phyloP scores from a whole-genome alignment of 92 coral and sea anemone species.

The Epizoanthus stellaris region DNA sequence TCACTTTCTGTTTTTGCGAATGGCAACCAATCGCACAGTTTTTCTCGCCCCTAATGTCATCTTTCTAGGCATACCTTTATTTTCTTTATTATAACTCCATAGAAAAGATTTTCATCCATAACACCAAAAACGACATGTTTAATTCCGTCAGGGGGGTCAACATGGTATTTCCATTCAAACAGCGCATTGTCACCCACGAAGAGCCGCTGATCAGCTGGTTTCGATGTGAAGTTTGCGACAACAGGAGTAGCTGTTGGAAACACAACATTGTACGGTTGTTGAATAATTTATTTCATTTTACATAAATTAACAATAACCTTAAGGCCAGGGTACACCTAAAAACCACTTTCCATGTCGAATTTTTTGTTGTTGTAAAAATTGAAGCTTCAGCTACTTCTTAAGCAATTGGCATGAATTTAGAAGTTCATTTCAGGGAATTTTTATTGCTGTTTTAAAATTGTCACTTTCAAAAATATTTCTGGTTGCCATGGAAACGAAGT shows the following conservation, averaged over 20 bases:
- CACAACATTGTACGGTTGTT: not conserved
- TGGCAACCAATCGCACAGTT: too few relatives aligned
- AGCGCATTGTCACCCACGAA: constrained; percentile 42
- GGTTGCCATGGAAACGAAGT: constrained; percentile 28
- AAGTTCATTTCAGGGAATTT: too few relatives aligned
- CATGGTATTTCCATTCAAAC: constrained; percentile 31
- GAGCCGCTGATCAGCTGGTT: constrained; percentile 16
- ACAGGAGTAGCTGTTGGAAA: constrained; percentile 26
- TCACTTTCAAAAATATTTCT: not conserved
- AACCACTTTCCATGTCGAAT: too few relatives aligned
- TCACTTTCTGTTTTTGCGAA: too few relatives aligned
- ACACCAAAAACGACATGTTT: constrained; percentile 25
- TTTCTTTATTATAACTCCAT: constrained; percentile 21
- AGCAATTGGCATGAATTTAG: too few relatives aligned
- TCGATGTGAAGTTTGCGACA: constrained; percentile 17
- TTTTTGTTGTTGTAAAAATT: too few relatives aligned
- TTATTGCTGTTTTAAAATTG: too few relatives aligned
- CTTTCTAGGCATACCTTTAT: not conserved
- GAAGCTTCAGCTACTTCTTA: too few relatives aligned
- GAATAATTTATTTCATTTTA: not conserved
- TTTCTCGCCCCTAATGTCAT: not conserved
- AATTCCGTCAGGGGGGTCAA: constrained; percentile 25
- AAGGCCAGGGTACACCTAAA: too few relatives aligned
- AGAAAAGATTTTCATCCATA: not conserved
- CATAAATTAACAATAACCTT: not conserved